Evolutionary conservation across 1,140 invertebrate species (phyloP).

Genomic region (Archegozetes longisetosus): DNA sequence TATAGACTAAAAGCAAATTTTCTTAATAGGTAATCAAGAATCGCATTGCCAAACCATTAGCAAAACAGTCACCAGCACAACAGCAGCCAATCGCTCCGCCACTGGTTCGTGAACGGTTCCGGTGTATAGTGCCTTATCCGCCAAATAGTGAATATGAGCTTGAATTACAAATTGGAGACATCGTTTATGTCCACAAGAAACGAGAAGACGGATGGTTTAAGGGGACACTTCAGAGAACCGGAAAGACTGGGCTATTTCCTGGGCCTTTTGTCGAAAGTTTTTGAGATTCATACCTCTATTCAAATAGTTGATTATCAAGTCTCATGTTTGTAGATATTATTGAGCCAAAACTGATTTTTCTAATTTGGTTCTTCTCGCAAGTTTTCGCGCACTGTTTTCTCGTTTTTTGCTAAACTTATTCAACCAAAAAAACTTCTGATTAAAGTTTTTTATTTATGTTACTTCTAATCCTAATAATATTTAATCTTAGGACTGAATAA

Average conservation of each 20-base stretch:
- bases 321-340: too few relatives aligned
- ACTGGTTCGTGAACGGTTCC: conserved; percentile 33
- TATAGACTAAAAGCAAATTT: too few relatives aligned
- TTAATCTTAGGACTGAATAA: too few relatives aligned
- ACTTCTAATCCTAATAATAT: too few relatives aligned
- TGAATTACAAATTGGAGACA: conserved; percentile 71
- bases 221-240: conserved; percentile 70
- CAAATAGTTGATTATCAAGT: too few relatives aligned
- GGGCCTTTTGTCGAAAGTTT: conserved; percentile 59
- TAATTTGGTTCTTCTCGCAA: too few relatives aligned
- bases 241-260: conserved; percentile 78
- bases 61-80: conserved; percentile 17
- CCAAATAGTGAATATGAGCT: conserved; percentile 82
- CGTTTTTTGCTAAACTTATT: too few relatives aligned
- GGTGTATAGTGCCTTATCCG: conserved; percentile 85
- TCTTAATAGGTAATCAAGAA: not conserved
- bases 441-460: too few relatives aligned
- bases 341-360: too few relatives aligned
- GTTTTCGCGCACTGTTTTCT: too few relatives aligned
- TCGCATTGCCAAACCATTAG: not conserved
- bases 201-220: conserved; percentile 91
- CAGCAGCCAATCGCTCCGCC: conserved; percentile 20
- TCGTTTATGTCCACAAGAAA: conserved; percentile 79
- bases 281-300: too few relatives aligned
- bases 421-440: too few relatives aligned